Conservation (phyloP, 2,797 vertebrate genomes). For the Serranus cabrilla region DNA sequence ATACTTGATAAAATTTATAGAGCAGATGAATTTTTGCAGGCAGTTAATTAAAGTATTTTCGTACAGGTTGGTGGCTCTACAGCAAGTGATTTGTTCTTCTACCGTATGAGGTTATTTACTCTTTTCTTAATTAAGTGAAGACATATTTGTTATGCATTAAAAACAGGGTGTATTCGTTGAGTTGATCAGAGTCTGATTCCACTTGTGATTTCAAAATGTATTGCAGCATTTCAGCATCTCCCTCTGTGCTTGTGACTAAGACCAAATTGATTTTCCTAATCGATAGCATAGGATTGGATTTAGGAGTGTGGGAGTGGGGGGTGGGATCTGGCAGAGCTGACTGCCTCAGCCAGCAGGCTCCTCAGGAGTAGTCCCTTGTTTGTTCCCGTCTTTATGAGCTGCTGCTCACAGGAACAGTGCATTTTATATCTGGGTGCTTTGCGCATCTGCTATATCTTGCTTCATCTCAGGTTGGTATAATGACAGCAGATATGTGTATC, state of each 20-base stretch:
- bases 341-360: conserved; percentile 39
- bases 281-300: conserved; percentile 83
- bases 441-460: conserved; percentile 32
- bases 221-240: conserved; percentile 70
- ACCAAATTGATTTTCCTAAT: conserved; percentile 83
- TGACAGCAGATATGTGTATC: conserved; percentile 49
- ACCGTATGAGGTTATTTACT: conserved; percentile 21
- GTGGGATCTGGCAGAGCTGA: conserved; percentile 13
- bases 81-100: conserved; percentile 31
- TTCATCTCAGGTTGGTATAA: conserved; percentile 44
- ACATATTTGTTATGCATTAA: conserved; percentile 40
- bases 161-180: conserved; percentile 22
- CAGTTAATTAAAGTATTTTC: conserved; percentile 48
- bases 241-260: conserved; percentile 70
- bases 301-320: conserved; percentile 47
- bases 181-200: conserved; percentile 60
- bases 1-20: conserved; percentile 37
- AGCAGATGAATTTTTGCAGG: conserved; percentile 11
- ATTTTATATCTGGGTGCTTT: conserved; percentile 31
- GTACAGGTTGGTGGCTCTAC: conserved; percentile 22
- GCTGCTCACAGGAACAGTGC: neutral
- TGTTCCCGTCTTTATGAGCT: conserved; percentile 13
- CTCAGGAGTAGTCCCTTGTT: conserved; percentile 16
- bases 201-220: conserved; percentile 64
- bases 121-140: conserved; percentile 63